Conservation (phyloP, 2,113 vertebrate species). For the Aegithalos caudatus region DNA sequence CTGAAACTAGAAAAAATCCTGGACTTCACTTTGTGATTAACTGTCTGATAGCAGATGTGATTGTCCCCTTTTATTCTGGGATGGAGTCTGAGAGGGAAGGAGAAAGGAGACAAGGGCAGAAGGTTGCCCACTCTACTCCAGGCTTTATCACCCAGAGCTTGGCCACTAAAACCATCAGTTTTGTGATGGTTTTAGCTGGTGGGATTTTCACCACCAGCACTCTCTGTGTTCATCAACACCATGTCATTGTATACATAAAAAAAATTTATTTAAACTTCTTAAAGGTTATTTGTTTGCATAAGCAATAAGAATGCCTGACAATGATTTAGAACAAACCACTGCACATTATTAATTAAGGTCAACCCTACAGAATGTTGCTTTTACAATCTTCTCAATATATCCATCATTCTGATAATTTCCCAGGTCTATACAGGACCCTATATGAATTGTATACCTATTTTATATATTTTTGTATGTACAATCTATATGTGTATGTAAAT, state of each 20-base stretch:
- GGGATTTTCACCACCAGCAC: neutral
- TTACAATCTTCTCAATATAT: neutral
- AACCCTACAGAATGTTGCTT: neutral
- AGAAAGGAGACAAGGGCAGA: neutral
- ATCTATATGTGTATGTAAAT: neutral
- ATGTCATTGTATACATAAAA: neutral
- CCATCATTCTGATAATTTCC: neutral
- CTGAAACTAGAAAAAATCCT: neutral
- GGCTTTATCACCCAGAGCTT: neutral
- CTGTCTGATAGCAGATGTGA: neutral
- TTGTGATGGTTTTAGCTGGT: no score
- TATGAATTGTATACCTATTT: neutral
- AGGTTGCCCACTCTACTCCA: accelerated
- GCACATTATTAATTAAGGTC: neutral
- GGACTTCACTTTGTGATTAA: neutral
- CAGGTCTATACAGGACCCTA: neutral
- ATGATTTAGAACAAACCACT: neutral
- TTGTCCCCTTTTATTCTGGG: neutral
- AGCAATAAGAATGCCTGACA: neutral
- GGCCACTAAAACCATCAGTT: neutral
- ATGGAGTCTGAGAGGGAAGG: neutral
- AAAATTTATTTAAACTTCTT: neutral
- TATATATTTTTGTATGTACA: neutral
- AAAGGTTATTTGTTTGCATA: neutral
- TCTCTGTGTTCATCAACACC: accelerated